Base-by-base conservation (phyloP, 2,888 invertebrate genomes). In the Agrochola circellaris region DNA sequence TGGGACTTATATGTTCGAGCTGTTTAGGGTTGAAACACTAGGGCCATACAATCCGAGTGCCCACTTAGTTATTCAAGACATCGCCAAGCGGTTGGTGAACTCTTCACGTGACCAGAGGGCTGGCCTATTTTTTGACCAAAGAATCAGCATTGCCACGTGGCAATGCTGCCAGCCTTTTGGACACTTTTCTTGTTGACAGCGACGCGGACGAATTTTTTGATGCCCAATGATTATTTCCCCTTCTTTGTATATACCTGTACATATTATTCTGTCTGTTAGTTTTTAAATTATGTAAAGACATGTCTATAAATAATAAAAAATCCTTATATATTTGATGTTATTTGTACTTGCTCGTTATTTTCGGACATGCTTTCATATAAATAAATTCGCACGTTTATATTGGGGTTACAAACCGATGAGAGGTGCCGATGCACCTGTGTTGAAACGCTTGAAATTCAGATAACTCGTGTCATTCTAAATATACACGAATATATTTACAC, bases 381-480 rank as follows among this genome's bases (percentile, higher is more conserved):
- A 38, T 51, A 75, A 71, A 69, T 82, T 72, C 72, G 54, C 68
- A 38, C 84, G 64, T 81, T 84, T 84, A 73, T 64, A 69, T 73
- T 30, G 64, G 68, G 73, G 81, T 62, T 84, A 85, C 64, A 85
- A 61, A 72, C 86, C 51, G 86, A 72, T 82, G 82, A 83, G 58
- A 54, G 86, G 72, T 77, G 79, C 71, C 84, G 81, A 87, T 81
- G 82, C 85, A 84, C 89, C 81, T 75, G 77, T 79, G 89, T 82
- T 84, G 86, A 87, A 87, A 88, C 75, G 82, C 79, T 88, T 82
- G 77, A 72, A 77, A 77, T 81, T 79, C 81, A 80, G 75, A 87
- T 88, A 87, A 87, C 87, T 87, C 89, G 81, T 87, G 85, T 82
- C 89, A 84, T 77, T 88, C 89, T 87, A 87, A 87, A 88, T 88